Conservation (phyloP, 2,888 invertebrate species). For the Hypomecis atomaria region DNA sequence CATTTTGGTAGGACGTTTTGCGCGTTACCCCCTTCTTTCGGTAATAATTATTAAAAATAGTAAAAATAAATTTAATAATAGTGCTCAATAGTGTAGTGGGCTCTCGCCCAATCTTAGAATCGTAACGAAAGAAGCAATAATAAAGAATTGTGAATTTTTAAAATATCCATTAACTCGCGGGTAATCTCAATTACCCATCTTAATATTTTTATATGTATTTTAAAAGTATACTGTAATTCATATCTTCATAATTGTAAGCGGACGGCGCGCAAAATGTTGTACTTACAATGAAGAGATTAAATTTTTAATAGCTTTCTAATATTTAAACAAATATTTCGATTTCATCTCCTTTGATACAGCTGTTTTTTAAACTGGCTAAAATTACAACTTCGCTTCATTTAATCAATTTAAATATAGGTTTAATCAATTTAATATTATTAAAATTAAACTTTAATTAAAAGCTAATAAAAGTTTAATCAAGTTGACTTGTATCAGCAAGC, state of each 20-base stretch:
- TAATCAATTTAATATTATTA: background rate
- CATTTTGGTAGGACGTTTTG: slow-evolving; percentile 73
- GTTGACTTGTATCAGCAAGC: slow-evolving; percentile 56
- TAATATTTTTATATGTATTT: slow-evolving; percentile 85
- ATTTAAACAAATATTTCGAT: slow-evolving; percentile 15
- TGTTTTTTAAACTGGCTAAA: slow-evolving; percentile 5
- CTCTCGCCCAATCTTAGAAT: slow-evolving; percentile 56
- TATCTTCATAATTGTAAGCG: slow-evolving; percentile 82
- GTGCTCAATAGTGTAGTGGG: slow-evolving; percentile 80
- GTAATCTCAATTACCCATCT: slow-evolving; percentile 59
- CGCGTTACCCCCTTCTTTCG: slow-evolving; percentile 65
- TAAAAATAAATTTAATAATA: slow-evolving; percentile 64
- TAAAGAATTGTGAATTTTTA: slow-evolving; percentile 72
- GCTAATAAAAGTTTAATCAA: slow-evolving; percentile 54
- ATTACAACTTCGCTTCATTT: slow-evolving; percentile 6
- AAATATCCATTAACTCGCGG: slow-evolving; percentile 59
- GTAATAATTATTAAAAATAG: slow-evolving; percentile 71
- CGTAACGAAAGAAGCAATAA: slow-evolving; percentile 77
- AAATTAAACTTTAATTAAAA: slow-evolving; percentile 24
- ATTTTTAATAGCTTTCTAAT: slow-evolving; percentile 43
- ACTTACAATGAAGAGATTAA: slow-evolving; percentile 38
- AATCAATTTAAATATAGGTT: slow-evolving; percentile 10
- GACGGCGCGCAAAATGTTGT: slow-evolving; percentile 61
- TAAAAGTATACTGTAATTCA: slow-evolving; percentile 81
- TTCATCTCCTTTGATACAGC: slow-evolving; percentile 14